Base-by-base conservation (phyloP, 2,113 vertebrate genomes). In the Eclectus roratus region DNA sequence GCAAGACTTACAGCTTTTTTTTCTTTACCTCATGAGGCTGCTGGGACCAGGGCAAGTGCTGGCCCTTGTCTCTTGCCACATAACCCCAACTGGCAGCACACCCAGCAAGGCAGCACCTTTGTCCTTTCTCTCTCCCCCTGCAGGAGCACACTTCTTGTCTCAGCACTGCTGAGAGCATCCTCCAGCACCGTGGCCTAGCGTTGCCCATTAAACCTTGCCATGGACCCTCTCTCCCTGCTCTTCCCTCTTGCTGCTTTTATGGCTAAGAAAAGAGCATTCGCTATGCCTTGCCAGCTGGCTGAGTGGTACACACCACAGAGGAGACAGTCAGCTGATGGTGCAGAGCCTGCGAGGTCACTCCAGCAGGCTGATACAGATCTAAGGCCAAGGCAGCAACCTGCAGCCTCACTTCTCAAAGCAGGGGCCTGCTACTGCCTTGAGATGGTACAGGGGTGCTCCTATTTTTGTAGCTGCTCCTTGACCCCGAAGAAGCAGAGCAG, bases 311-410 rank as follows among this genome's bases (percentile, higher is more conserved):
- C 4, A 5, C 80, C 53, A 52, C 20, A 27, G 31, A 64, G 55
- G 35, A 18, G 6, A 14, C 0, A 0, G n/a, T 70, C 49, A 65
- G 41, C 58, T 31, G 8, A 58, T 8, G 9, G 24, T 20, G 18
- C 33, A 41, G 29, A 76, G 43, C 33, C 56, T 88, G 61, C 3
- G 2, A 0, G 29, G 70, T 82, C 3, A 0, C 17, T 70, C 6
- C 31, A 47, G n/a, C 31, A 52, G 18, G 6, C 15, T 74, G 46
- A 46, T 2, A 10, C 14, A 2, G 41, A 28, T 63, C 37, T 85
- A 52, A 85, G 39, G 24, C 47, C 5, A 4, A 49, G 18, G 27
- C 41, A 86, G 46, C 46, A 87, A 58, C 20, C 76, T 56, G 24
- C 63, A 68, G 7, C 77, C 58, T 78, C 19, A 2, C 25, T 84